These are phyloP conservation scores for Lagenorhynchus albirostris DNA, from an alignment of 2,113 vertebrate species.

Conservation along the genomic window DNA sequence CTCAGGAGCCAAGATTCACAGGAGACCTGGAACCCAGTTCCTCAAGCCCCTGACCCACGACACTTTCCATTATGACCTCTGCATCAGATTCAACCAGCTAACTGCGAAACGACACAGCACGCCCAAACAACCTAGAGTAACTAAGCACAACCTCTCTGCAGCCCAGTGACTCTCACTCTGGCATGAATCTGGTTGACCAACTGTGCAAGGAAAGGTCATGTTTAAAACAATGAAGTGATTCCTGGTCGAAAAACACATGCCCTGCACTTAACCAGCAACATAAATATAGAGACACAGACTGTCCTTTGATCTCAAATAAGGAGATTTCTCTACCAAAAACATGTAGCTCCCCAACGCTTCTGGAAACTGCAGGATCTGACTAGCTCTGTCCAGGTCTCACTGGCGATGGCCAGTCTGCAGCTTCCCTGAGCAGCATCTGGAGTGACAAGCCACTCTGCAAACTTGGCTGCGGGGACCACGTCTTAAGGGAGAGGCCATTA, in stretches of 20 bases:
- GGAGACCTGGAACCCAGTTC: background rate
- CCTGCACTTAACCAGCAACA: background rate
- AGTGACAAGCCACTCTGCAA: background rate
- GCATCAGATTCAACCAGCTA: background rate
- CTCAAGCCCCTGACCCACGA: background rate
- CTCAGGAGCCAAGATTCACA: background rate
- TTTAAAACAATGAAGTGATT: background rate
- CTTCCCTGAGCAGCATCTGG: background rate
- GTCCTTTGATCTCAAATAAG: background rate
- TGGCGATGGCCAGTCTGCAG: background rate
- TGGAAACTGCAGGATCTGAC: rapidly evolving
- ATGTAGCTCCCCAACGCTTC: background rate
- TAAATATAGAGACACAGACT: background rate
- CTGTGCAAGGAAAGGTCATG: too few species aligned
- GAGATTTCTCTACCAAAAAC: background rate
- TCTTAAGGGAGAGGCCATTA: background rate
- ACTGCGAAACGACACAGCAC: background rate
- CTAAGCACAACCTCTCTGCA: background rate
- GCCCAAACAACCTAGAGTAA: background rate
- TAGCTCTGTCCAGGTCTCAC: background rate
- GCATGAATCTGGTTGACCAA: background rate
- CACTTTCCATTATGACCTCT: background rate
- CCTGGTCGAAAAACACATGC: background rate
- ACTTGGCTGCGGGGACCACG: background rate
- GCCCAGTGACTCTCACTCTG: background rate